phyloP scores from a whole-genome alignment of 2,888 invertebrate genomes.

The Agriopis marginaria region DNA sequence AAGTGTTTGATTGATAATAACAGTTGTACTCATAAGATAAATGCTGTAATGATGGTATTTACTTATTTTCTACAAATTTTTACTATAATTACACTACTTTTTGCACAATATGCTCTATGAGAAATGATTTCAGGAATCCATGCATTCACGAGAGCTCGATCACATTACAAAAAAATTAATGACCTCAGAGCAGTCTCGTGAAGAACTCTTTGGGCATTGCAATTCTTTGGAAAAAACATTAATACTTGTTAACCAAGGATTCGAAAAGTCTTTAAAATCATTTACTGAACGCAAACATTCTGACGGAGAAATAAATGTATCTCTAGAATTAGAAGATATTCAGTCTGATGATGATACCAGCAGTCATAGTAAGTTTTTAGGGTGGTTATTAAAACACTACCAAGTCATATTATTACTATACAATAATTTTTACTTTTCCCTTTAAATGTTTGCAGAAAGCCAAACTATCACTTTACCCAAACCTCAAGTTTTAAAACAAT shows the following conservation, averaged over 20 bases:
- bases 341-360: slow-evolving; percentile 70
- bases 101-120: neutral
- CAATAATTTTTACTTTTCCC: neutral
- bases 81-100: neutral
- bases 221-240: slow-evolving; percentile 70
- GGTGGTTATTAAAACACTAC: neutral
- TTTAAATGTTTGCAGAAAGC: slow-evolving; percentile 62
- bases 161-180: slow-evolving; percentile 66
- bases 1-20: slow-evolving; percentile 69
- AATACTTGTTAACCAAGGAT: slow-evolving; percentile 70
- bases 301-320: slow-evolving; percentile 41
- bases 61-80: neutral
- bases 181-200: slow-evolving; percentile 62
- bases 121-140: slow-evolving; percentile 59
- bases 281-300: slow-evolving; percentile 44
- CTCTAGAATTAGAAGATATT: slow-evolving; percentile 67
- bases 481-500: slow-evolving; percentile 59
- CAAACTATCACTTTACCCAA: slow-evolving; percentile 69
- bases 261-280: slow-evolving; percentile 53
- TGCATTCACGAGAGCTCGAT: slow-evolving; percentile 64
- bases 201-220: slow-evolving; percentile 65
- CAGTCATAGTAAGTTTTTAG: slow-evolving; percentile 61
- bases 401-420: neutral
- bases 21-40: slow-evolving; percentile 70
- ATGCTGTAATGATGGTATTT: slow-evolving; percentile 66